Conservation (phyloP, 2,888 invertebrate species). For the Bibio marci region DNA sequence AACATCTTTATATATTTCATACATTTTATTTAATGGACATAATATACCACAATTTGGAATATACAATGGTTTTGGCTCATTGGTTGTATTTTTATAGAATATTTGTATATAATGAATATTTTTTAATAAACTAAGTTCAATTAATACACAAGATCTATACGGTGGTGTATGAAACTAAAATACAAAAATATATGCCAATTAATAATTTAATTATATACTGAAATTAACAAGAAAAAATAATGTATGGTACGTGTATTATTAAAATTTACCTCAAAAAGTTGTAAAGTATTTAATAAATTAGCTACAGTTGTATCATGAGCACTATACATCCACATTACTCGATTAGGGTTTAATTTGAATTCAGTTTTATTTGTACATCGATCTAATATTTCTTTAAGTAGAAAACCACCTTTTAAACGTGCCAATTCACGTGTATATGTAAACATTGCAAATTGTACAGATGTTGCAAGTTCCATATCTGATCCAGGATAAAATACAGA, state of each 20-base stretch:
- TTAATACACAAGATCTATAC: conserved; percentile 48
- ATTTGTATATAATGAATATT: conserved; percentile 31
- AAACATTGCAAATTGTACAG: conserved; percentile 27
- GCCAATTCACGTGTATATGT: conserved; percentile 40
- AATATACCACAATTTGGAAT: conserved; percentile 45
- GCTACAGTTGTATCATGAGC: conserved; percentile 70
- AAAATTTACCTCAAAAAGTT: conserved; percentile 18
- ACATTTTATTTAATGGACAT: conserved; percentile 44
- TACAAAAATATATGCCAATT: neutral
- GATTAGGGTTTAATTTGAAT: conserved; percentile 28
- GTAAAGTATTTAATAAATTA: conserved; percentile 47
- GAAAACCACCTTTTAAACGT: conserved; percentile 40
- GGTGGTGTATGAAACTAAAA: conserved; percentile 41
- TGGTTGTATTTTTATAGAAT: conserved; percentile 48
- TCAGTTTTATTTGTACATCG: conserved; percentile 37
- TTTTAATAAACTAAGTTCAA: conserved; percentile 43
- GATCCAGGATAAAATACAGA: conserved; percentile 41
- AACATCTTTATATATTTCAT: conserved; percentile 38
- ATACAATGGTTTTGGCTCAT: conserved; percentile 37
- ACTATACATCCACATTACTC: conserved; percentile 55
- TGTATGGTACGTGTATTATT: too few relatives aligned
- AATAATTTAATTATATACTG: neutral
- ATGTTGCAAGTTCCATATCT: conserved; percentile 38
- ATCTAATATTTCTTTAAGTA: conserved; percentile 50
- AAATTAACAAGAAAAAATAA: neutral